Conservation (phyloP, 64 coral and sea anemone genomes). For the Dendronephthya gigantea region DNA sequence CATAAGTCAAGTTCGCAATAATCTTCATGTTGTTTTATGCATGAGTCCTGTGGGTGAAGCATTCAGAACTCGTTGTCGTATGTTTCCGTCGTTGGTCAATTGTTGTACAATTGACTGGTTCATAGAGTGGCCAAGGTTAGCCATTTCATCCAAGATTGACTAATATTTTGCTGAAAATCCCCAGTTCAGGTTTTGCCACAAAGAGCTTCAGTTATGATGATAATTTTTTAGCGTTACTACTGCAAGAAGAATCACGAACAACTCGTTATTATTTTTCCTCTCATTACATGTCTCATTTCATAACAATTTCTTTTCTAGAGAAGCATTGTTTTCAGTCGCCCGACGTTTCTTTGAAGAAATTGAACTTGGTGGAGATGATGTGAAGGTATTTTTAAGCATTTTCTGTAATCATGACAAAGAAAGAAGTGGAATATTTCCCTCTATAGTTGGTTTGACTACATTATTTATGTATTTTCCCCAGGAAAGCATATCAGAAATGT, state of each 20-base stretch:
- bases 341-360: conserved; percentile 94
- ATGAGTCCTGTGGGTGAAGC: conserved; percentile 98
- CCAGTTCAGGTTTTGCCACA: background rate
- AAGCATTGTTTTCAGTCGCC: conserved; percentile 84
- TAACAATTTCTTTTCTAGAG: conserved; percentile 37
- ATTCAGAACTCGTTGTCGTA: conserved; percentile 83
- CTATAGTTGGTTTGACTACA: background rate
- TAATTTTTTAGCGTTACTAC: too few relatives aligned
- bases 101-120: conserved; percentile 97
- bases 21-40: conserved; percentile 91
- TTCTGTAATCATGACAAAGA: background rate
- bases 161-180: background rate
- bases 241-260: too few relatives aligned
- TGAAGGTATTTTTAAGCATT: conserved; percentile 49
- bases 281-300: background rate
- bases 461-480: background rate
- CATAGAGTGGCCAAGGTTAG: conserved; percentile 80
- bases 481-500: conserved; percentile 86
- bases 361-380: conserved; percentile 77
- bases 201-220: too few relatives aligned
- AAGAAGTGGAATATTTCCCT: too few relatives aligned
- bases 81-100: conserved; percentile 92
- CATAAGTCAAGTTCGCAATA: conserved; percentile 83
- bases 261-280: too few relatives aligned
- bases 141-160: background rate